Base-by-base conservation (phyloP, 2,888 invertebrate species). In the Hirtodrosophila cameraria region DNA sequence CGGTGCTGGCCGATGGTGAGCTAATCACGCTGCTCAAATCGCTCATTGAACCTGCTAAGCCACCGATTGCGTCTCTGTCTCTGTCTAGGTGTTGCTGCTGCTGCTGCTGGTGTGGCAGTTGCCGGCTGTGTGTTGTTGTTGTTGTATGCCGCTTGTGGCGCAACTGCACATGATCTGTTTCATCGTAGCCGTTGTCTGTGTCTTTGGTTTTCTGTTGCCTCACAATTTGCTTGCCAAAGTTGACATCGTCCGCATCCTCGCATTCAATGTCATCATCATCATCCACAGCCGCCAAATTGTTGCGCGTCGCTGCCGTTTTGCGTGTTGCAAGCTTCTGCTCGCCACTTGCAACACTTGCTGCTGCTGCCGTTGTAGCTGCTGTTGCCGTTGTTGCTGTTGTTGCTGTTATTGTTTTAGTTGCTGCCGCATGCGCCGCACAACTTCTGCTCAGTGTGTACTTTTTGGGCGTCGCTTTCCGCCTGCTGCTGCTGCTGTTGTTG, bases 11-110 rank as follows among this genome's bases (percentile, higher is more conserved):
- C 62, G 89, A 89, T 54, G 89, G 82, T 33, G 90, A 88, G 54
- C 90, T 89, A 55, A 85, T 68, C 38, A 81, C 84, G 61, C 88
- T 89, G 75, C 90, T 89, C 45, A 88, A 61, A 66, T 88, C 89
- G 74, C 89, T 90, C 45, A 75, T 76, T 48, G 83, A 83, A 41
- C 75, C 86, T 31, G 45, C 9, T 49, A 55, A 49, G 7, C 5
- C 48, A 6, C 57, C 68, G 6, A 18, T 38, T 1, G 54, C 61
- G 18, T 72, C 65, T 28, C 72, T 66, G 15, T 64, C 76, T 12
- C 71, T 60, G 27, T 75, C 75, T 49, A 79, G 70, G 18, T 78
- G n/a, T n/a, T n/a, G n/a, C n/a, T n/a, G n/a, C n/a, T n/a, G n/a
- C n/a, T n/a, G 75, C 39, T 77, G 80, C 15, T 69, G 60, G 35